Conservation (phyloP, 1,140 invertebrate genomes). For the Belonocnema kinseyi region DNA sequence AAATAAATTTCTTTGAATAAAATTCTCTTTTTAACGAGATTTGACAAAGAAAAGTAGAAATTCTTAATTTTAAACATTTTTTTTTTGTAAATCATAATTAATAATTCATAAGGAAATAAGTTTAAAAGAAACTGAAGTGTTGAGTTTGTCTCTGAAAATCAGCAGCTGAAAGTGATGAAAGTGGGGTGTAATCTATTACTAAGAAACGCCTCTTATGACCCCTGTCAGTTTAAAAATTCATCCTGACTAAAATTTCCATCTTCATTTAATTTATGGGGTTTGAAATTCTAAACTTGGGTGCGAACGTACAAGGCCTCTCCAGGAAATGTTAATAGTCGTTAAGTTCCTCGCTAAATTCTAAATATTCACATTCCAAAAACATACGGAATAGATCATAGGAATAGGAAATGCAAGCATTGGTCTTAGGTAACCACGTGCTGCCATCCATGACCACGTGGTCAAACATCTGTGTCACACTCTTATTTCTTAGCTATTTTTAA, state of each 20-base stretch:
- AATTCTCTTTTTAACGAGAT: too few relatives aligned
- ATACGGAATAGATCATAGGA: conserved; percentile 48
- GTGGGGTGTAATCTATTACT: not conserved
- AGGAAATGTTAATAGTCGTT: conserved; percentile 61
- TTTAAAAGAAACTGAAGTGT: too few relatives aligned
- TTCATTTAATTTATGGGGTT: not conserved
- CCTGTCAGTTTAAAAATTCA: too few relatives aligned
- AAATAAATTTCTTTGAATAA: too few relatives aligned
- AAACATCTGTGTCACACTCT: conserved; percentile 12
- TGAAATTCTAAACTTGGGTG: conserved; percentile 7
- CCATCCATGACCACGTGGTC: conserved; percentile 39
- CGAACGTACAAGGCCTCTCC: conserved; percentile 24
- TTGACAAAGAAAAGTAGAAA: too few relatives aligned
- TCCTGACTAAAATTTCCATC: not conserved
- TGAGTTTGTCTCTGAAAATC: too few relatives aligned
- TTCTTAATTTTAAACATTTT: too few relatives aligned
- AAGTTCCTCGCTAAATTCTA: conserved; percentile 43
- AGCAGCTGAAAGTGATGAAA: too few relatives aligned
- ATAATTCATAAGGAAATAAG: too few relatives aligned
- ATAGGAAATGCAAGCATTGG: conserved; percentile 38
- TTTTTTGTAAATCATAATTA: too few relatives aligned
- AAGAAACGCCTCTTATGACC: not conserved
- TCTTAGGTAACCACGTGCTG: conserved; percentile 54
- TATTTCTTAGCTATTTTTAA: not conserved
- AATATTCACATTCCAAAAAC: conserved; percentile 34